Evolutionary conservation across 2,888 invertebrate species (phyloP).

Genomic region (Cerceris ruficornis): DNA sequence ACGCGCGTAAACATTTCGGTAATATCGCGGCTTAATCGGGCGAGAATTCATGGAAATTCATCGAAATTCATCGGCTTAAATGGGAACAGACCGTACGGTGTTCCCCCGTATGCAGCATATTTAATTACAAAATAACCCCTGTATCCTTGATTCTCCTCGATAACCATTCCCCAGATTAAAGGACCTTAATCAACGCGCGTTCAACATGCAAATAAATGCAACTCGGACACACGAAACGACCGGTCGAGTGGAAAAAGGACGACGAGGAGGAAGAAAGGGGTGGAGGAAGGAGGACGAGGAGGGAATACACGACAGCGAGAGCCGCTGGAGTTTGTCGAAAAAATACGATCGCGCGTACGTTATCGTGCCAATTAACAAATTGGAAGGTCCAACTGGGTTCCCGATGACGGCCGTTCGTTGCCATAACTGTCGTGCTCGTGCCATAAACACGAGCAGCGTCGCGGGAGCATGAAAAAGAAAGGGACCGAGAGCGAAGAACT

Average conservation of each 20-base stretch:
- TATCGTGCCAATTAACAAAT: slow-evolving; percentile 77
- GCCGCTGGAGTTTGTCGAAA: slow-evolving; percentile 27
- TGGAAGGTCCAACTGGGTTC: slow-evolving; percentile 63
- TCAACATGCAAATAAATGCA: slow-evolving; percentile 36
- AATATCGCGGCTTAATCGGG: too few species aligned
- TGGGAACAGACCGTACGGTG: background rate
- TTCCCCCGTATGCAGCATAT: background rate
- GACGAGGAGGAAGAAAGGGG: slow-evolving; percentile 10
- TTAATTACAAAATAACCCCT: slow-evolving; percentile 19
- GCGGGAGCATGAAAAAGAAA: slow-evolving; percentile 18
- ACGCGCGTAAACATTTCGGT: too few species aligned
- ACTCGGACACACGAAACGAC: slow-evolving; percentile 32
- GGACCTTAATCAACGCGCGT: slow-evolving; percentile 34
- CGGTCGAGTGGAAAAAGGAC: background rate
- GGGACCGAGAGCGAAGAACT: background rate
- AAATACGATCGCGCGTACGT: slow-evolving; percentile 56
- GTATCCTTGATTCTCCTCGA: background rate
- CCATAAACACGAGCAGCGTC: slow-evolving; percentile 71
- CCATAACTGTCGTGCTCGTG: slow-evolving; percentile 76
- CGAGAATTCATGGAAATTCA: too few species aligned
- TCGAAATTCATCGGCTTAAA: background rate
- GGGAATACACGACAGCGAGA: slow-evolving; percentile 26
- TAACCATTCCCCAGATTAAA: slow-evolving; percentile 37
- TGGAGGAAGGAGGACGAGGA: slow-evolving; percentile 6
- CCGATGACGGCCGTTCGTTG: slow-evolving; percentile 74